These are phyloP conservation scores for Equus przewalskii DNA, from an alignment of 2,113 vertebrate genomes.

Conservation along the genomic window DNA sequence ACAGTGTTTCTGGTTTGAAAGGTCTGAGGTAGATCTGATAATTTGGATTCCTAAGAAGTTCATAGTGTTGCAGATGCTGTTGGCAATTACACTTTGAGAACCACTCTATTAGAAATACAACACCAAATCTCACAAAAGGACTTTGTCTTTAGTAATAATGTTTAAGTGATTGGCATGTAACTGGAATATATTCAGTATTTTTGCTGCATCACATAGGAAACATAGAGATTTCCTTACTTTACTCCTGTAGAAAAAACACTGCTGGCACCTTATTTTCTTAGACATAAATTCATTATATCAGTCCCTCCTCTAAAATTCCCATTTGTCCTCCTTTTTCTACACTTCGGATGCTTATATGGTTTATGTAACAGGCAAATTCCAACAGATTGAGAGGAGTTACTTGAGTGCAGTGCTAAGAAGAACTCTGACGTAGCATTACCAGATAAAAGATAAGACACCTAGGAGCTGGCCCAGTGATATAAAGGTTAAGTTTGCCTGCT, in stretches of 20 bases:
- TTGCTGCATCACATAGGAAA: neutral
- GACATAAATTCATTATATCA: neutral
- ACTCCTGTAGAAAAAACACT: neutral
- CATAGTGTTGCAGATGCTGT: neutral
- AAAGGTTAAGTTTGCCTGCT: too few relatives aligned
- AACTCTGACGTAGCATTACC: neutral
- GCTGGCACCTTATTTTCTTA: neutral
- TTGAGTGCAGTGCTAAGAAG: neutral
- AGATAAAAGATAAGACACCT: neutral
- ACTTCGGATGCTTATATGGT: neutral
- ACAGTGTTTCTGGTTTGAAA: neutral
- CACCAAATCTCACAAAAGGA: neutral
- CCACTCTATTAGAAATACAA: neutral
- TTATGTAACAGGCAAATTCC: neutral
- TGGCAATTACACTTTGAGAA: neutral
- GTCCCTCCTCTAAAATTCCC: neutral
- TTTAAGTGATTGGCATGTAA: neutral
- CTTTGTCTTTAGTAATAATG: neutral
- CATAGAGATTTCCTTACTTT: neutral
- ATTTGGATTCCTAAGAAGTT: neutral
- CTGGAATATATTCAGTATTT: neutral
- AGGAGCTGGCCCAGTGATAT: too few relatives aligned
- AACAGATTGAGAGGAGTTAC: neutral
- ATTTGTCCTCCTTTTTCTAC: neutral
- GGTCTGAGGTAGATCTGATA: neutral